phyloP scores from a whole-genome alignment of 2,888 invertebrate genomes.

The Drosophila gaucha region DNA sequence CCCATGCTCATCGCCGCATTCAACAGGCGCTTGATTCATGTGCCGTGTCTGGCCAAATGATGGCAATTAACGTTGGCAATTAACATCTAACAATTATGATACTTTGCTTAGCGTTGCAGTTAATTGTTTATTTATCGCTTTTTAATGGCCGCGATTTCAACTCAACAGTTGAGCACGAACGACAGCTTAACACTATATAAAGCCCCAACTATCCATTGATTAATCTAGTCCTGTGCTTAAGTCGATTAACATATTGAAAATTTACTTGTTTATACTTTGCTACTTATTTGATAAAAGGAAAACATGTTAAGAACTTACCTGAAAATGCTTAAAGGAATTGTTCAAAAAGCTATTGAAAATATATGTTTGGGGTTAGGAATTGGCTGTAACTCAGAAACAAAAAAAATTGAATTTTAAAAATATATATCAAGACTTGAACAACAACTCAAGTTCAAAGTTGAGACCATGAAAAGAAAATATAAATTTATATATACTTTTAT shows the following conservation, averaged over 20 bases:
- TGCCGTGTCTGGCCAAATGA: constrained; percentile 70
- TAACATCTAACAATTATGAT: constrained; percentile 74
- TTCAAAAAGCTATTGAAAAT: no score
- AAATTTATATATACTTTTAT: not conserved
- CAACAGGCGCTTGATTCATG: constrained; percentile 65
- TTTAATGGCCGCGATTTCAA: constrained; percentile 63
- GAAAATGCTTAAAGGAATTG: no score
- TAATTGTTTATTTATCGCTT: constrained; percentile 74
- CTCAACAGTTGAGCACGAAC: constrained; percentile 18
- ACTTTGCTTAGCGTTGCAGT: constrained; percentile 66
- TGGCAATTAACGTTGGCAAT: constrained; percentile 75
- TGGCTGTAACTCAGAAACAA: no score
- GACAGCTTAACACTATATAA: constrained; percentile 8
- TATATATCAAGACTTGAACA: no score
- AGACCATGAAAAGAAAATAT: no score
- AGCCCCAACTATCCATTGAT: constrained; percentile 19
- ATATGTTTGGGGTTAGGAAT: no score
- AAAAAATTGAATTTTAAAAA: no score
- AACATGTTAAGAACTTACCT: no score
- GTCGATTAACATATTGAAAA: not conserved
- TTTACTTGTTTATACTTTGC: not conserved
- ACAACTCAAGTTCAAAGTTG: no score
- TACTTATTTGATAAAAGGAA: no score
- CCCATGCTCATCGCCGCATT: constrained; percentile 12
- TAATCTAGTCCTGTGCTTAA: constrained; percentile 10